phyloP scores from a whole-genome alignment of 2,888 invertebrate genomes.

The Leptopilina syphax region DNA sequence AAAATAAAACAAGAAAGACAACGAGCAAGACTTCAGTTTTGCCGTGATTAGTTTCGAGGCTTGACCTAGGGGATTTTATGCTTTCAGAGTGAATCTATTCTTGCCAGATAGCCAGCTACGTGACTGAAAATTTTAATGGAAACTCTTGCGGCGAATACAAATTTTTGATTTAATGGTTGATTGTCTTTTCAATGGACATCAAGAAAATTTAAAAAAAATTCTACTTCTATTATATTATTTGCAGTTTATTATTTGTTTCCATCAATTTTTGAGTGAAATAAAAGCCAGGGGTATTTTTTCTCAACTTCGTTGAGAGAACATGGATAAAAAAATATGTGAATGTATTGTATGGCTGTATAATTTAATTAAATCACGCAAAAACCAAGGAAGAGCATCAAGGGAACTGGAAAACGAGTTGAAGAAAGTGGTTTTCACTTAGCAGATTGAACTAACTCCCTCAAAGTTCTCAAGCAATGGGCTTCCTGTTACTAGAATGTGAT shows the following conservation, averaged over 20 bases:
- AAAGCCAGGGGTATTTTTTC: too few species aligned
- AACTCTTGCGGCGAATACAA: slow-evolving; percentile 17
- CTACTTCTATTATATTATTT: too few species aligned
- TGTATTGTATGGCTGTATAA: slow-evolving; percentile 49
- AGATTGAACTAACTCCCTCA: slow-evolving; percentile 64
- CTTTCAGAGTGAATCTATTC: slow-evolving; percentile 50
- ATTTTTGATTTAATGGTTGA: slow-evolving; percentile 9
- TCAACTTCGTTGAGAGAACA: too few species aligned
- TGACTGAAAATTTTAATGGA: slow-evolving; percentile 59
- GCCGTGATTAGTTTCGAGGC: slow-evolving; percentile 14
- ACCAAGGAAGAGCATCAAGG: slow-evolving; percentile 48
- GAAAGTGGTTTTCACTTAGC: slow-evolving; percentile 69
- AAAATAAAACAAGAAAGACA: slow-evolving; percentile 1
- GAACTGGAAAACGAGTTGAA: slow-evolving; percentile 54
- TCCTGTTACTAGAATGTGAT: slow-evolving; percentile 46
- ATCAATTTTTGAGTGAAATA: too few species aligned
- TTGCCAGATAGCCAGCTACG: slow-evolving; percentile 54
- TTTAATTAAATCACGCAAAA: slow-evolving; percentile 63
- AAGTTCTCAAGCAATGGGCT: slow-evolving; percentile 55
- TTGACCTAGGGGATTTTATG: slow-evolving; percentile 54
- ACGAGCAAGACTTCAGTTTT: slow-evolving; percentile 16
- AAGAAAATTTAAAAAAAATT: background rate
- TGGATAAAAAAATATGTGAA: too few species aligned
- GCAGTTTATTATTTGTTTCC: too few species aligned
- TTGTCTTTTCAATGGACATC: slow-evolving; percentile 2